Base-by-base conservation (phyloP, 2,113 vertebrate genomes). In the Macquaria australasica region DNA sequence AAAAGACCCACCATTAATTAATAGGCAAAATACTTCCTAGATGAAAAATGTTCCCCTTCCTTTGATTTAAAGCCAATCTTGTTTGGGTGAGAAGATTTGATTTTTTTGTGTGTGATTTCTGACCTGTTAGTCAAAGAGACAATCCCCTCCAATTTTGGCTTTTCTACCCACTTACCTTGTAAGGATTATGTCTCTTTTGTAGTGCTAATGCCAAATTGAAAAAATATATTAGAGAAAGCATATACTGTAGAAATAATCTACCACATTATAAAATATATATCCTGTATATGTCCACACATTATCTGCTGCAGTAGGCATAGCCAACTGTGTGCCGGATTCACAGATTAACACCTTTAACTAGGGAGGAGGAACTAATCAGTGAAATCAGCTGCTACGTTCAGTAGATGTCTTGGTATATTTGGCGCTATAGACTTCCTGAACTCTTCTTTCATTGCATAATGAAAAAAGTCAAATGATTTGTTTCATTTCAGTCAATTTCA, bases 1-100 rank as follows among this genome's bases (percentile, higher is more conserved):
- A 91, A 89, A 93, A 74, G 79, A 72, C 43, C 64, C 50, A 34
- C 69, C 28, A 80, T 86, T 87, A 91, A 91, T 92, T 93, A 82
- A 91, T 58, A 64, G 88, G 41, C 68, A 80, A 92, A 93, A 87
- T 89, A 85, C 50, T 76, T 76, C 20, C 43, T 25, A 63, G 45
- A 88, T 92, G 79, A 77, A 84, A 83, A 73, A 58, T 41, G 76
- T 56, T 16, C 20, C 39, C 18, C 6, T 69, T 64, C 39, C 77
- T 14, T 87, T 86, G 68, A 88, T 88, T 87, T 81, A 83, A 82
- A 84, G 55, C 23, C 73, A 67, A 20, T 58, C 76, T 83, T 87
- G 70, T 92, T 91, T 83, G 51, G 34, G 59, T 51, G 75, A 76
- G 56, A 66, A 85, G 69, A 86, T 87, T 37, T 0, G 45, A 66